These are phyloP conservation scores for Antheraea yamamai DNA, from an alignment of 2,888 invertebrate genomes.

Conservation along the genomic window DNA sequence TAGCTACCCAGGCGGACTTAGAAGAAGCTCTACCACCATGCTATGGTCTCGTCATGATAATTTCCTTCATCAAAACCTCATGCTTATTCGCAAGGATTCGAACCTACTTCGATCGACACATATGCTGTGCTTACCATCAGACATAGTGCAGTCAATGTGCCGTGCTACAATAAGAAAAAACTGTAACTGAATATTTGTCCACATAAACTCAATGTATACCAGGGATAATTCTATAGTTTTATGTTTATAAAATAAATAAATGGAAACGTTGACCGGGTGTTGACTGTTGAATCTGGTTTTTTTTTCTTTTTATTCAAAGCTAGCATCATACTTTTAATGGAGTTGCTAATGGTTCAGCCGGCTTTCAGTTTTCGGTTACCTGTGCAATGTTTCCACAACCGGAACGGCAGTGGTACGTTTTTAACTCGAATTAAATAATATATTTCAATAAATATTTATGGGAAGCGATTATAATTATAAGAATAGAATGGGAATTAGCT, in stretches of 20 bases:
- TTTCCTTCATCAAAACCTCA: too few species aligned
- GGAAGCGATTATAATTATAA: too few species aligned
- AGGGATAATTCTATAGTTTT: constrained; percentile 7
- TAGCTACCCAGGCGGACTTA: too few species aligned
- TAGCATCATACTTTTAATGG: constrained; percentile 38
- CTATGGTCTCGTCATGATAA: too few species aligned
- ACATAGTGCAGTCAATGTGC: too few species aligned
- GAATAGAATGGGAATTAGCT: too few species aligned
- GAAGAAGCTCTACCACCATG: too few species aligned
- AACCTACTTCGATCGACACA: too few species aligned
- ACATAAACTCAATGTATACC: not conserved
- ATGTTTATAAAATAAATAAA: not conserved
- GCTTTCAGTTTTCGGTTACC: constrained; percentile 30
- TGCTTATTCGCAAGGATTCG: too few species aligned
- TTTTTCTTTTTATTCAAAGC: constrained; percentile 18
- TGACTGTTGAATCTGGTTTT: not conserved
- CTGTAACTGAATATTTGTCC: not conserved
- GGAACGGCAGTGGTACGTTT: not conserved
- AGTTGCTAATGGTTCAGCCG: constrained; percentile 35
- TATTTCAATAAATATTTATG: not conserved
- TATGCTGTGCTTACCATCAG: too few species aligned
- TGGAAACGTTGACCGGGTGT: not conserved
- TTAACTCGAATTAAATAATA: not conserved
- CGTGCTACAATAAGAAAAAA: too few species aligned
- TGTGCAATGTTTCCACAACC: not conserved